Base-by-base conservation (phyloP, 2,113 vertebrate species). In the Bubo scandiacus region DNA sequence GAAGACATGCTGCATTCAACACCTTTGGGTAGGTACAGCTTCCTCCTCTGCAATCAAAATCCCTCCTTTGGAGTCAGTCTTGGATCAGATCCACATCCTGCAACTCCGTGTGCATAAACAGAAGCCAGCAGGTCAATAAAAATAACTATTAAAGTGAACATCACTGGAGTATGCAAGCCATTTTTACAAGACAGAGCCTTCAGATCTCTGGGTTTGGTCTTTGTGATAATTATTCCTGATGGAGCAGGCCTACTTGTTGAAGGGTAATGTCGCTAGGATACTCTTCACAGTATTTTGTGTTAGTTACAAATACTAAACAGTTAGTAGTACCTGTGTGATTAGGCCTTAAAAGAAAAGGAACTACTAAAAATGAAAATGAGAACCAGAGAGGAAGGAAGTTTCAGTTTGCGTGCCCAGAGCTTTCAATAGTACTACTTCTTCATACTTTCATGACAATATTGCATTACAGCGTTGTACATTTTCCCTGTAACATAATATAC, bases 161-260 rank as follows among this genome's bases (percentile, higher is more conserved):
- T n/a, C 6, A 7, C 17, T 26, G 32, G 32, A 62, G 9, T n/a
- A 43, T 2, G 4, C 26, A 65, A 70, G 25, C n/a, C 3, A 0
- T 47, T 75, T 83, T 75, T 20, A 57, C 40, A 61, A 70, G 84
- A 49, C 43, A 70, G 68, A 59, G 30, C 29, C 57, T 90, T 82
- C 32, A 84, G 25, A 54, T 90, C 34, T 58, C 47, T 77, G 52
- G 21, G 15, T 73, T 68, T 79, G 55, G 42, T 26, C 65, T 67
- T 58, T 43, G 45, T 55, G 45, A 25, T 62, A 57, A 29, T 86
- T 72, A 52, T 73, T 61, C 15, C 52, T 49, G 55, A 21, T 72
- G 71, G 43, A 77, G 40, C 52, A 55, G 58, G 38, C 49, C 63
- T 38, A 54, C 18, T 65, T 82, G 11, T 38, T 82, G 61, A 92